Conservation (phyloP, 23 tunicate genomes). For the Botrylloides violaceus region DNA sequence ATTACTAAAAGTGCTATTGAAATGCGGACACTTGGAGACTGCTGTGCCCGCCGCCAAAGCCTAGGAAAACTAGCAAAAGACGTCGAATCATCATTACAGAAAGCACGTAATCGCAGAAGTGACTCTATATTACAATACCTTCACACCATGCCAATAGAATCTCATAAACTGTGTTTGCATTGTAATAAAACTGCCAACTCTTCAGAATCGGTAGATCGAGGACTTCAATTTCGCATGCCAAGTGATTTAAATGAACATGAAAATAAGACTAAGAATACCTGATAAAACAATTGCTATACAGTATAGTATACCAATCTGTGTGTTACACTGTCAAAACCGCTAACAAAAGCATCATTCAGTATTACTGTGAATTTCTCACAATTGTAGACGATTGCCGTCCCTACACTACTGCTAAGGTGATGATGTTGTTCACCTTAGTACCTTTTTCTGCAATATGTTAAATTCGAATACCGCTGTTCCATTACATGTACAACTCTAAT, state of each 20-base stretch:
- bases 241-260: background rate
- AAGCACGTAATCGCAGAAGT: constrained; percentile 14
- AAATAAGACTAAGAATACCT: background rate
- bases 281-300: too few species aligned
- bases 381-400: too few species aligned
- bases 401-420: too few species aligned
- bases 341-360: background rate
- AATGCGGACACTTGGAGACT: constrained; percentile 12
- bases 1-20: constrained; percentile 23
- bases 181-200: background rate
- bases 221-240: background rate
- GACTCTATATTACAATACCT: constrained; percentile 11
- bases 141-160: background rate
- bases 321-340: background rate
- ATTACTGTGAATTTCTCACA: background rate
- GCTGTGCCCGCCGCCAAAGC: constrained; percentile 9
- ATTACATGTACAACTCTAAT: too few species aligned
- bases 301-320: background rate
- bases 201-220: background rate
- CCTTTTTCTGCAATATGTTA: too few species aligned
- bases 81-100: background rate
- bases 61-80: constrained; percentile 5
- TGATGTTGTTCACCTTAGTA: too few species aligned
- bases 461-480: too few species aligned
- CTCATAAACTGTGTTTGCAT: background rate